Percentiles rank a stretch among this genome's conserved stretches.
Evolutionary conservation across 1,140 invertebrate genomes (phyloP).

Genomic region (Gryllus bimaculatus): DNA sequence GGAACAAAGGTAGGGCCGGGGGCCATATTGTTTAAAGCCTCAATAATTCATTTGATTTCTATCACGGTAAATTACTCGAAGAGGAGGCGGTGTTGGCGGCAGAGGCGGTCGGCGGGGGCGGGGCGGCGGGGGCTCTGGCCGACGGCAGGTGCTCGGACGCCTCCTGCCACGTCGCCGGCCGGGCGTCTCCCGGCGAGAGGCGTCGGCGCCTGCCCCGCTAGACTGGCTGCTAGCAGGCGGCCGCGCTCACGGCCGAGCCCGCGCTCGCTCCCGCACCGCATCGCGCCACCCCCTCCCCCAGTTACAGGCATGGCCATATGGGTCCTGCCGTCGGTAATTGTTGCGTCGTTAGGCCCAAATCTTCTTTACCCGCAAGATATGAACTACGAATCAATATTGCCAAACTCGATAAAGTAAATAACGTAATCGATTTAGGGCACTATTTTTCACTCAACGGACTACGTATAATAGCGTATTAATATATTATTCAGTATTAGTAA

Average conservation of each 20-base stretch:
- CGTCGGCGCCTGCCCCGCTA: no score
- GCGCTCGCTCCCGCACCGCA: no score
- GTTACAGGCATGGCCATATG: no score
- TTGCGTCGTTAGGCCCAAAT: not conserved
- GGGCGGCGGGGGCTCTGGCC: no score
- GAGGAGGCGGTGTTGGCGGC: no score
- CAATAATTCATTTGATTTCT: not conserved
- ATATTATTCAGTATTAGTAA: not conserved
- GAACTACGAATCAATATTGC: not conserved
- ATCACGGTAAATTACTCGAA: slow-evolving; percentile 4
- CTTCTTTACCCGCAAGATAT: not conserved
- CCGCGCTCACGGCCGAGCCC: no score
- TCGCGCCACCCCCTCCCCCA: no score
- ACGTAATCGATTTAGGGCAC: not conserved
- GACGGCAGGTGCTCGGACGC: not conserved
- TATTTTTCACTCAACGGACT: not conserved
- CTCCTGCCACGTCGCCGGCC: not conserved
- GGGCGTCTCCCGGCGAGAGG: not conserved
- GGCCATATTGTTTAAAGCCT: not conserved
- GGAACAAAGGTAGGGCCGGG: not conserved
- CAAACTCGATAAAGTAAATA: not conserved
- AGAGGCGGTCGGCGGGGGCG: no score
- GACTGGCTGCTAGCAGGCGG: no score
- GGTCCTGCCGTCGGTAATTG: not conserved
- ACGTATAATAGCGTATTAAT: not conserved